A percentile compares a stretch with the other conserved stretches of the same genome.
Conservation (phyloP, 1,140 invertebrate genomes). For the Hydropsyche tenuis region DNA sequence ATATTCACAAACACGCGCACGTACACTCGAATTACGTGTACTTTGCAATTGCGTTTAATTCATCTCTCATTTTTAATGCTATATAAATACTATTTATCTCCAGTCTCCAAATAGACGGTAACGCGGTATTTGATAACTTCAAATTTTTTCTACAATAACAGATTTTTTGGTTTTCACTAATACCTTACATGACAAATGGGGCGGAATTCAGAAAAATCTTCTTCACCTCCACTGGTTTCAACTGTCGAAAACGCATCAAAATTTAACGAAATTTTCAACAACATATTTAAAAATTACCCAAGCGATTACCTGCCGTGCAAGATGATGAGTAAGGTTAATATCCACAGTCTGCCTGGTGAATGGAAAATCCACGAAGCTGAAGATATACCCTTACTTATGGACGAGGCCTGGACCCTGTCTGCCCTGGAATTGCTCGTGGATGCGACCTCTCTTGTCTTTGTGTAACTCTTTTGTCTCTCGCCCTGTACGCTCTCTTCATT, state of each 20-base stretch:
- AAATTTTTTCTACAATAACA: constrained; percentile 21
- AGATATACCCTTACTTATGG: constrained; percentile 52
- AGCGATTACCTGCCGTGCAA: constrained; percentile 45
- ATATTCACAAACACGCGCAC: constrained; percentile 26
- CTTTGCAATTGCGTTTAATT: constrained; percentile 5
- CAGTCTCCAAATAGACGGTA: constrained; percentile 17
- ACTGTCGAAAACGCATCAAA: constrained; percentile 1
- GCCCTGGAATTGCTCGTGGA: constrained; percentile 57
- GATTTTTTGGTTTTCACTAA: constrained; percentile 35
- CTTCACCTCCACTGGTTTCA: constrained; percentile 23
- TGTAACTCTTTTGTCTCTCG: constrained; percentile 58
- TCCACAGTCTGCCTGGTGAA: constrained; percentile 41
- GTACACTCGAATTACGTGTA: neutral
- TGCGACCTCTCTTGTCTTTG: constrained; percentile 57
- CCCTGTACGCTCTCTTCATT: constrained; percentile 82
- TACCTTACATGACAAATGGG: neutral
- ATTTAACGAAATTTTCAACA: constrained; percentile 6
- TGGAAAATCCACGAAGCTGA: constrained; percentile 47
- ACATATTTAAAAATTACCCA: neutral
- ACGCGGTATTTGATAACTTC: constrained; percentile 15
- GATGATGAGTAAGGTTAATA: constrained; percentile 41
- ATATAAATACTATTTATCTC: neutral
- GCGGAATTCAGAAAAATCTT: constrained; percentile 28
- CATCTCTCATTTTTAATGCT: neutral
- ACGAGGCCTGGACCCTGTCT: constrained; percentile 59